Base-by-base conservation (phyloP, 2,113 vertebrate genomes). In the Neolamprologus longior region DNA sequence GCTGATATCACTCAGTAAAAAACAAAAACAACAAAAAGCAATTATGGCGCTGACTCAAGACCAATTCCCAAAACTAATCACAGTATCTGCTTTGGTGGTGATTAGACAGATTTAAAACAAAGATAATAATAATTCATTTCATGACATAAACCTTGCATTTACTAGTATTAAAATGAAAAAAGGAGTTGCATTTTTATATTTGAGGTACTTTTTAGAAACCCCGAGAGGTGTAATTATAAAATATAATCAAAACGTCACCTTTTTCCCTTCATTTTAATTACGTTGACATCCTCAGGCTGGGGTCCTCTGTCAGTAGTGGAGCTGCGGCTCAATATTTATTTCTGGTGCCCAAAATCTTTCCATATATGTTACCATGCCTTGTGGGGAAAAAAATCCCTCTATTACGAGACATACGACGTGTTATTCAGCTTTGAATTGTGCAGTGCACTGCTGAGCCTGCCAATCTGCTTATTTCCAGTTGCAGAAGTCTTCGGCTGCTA, bases 401-500 rank as follows among this genome's bases (percentile, higher is more conserved):
- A 31, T 31, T 78, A 31, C 11, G 9, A 81, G 53, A 26, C 24
- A 11, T 57, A 42, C 24, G 7, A 13, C 7, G 12, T 73, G 31
- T 5, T 5, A 50, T 81, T 50, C 6, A 14, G n/a, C 53, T 63
- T 45, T 28, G 40, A 42, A 28, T 78, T 31, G 26, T 78, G 15
- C 26, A 8, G 71, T 58, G 19, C 15, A 24, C 40, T 53, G 58
- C 81, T 90, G 50, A 89, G 80, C 37, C 11, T 81, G 86, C 42
- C 10, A 3, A 42, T 87, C 1, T 83, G 82, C 37, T 55, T 52
- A 35, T 89, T 82, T 80, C 21, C 37, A 76, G 37, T 71, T 61
- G 82, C 26, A 82, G 78, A 55, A 19, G 24, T 81, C 66, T 58
- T 52, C 3, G 1, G 21, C 31, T 83, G 42, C 61, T 47, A 12